Conservation (phyloP, 2,888 invertebrate genomes). For the Mesorhabditis belari region DNA sequence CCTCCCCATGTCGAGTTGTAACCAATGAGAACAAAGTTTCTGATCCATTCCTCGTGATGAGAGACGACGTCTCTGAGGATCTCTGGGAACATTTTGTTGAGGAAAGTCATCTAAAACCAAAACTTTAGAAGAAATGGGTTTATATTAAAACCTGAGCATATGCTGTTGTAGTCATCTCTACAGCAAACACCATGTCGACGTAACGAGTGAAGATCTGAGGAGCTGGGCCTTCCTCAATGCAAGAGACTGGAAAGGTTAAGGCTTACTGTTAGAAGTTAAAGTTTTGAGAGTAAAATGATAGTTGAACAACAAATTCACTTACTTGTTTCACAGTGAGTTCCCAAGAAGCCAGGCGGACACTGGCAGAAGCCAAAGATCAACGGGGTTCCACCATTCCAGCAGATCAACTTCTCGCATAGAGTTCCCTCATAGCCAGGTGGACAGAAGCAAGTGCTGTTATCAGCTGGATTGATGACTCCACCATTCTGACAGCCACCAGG, state of each 20-base stretch:
- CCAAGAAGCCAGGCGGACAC: constrained; percentile 33
- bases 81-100: constrained; percentile 19
- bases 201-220: constrained; percentile 18
- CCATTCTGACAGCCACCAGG: constrained; percentile 38
- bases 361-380: constrained; percentile 15
- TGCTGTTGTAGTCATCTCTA: constrained; percentile 25
- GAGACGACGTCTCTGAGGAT: constrained; percentile 24
- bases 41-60: constrained; percentile 26
- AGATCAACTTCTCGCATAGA: constrained; percentile 25
- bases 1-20: constrained; percentile 38
- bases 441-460: constrained; percentile 36
- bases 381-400: constrained; percentile 38
- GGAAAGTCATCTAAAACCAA: constrained; percentile 7
- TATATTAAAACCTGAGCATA: constrained; percentile 8
- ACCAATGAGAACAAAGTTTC: constrained; percentile 28
- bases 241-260: constrained; percentile 15
- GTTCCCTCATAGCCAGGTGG: constrained; percentile 30
- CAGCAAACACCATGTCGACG: constrained; percentile 36
- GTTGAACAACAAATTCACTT: neutral
- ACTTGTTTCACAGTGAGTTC: constrained; percentile 25
- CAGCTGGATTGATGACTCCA: constrained; percentile 25
- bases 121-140: neutral
- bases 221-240: constrained; percentile 20
- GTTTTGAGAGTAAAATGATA: neutral
- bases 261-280: neutral